Conservation (phyloP, 2,888 invertebrate genomes). For the Cheilosia variabilis region DNA sequence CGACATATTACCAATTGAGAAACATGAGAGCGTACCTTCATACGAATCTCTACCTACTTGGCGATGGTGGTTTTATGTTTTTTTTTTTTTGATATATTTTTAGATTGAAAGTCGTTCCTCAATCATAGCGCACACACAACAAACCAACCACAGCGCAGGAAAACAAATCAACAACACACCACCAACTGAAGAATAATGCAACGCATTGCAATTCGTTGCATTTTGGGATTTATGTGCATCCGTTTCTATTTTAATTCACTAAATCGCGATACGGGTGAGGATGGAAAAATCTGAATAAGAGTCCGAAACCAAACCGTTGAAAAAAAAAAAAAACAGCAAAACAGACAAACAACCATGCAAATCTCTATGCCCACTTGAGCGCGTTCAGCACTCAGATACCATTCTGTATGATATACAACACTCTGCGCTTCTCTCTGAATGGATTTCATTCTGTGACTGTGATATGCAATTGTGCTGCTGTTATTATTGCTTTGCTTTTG, state of each 20-base stretch:
- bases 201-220: slow-evolving; percentile 34
- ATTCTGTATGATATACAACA: slow-evolving; percentile 26
- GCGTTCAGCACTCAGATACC: slow-evolving; percentile 48
- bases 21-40: slow-evolving; percentile 33
- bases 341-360: slow-evolving; percentile 1
- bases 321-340: not conserved
- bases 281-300: slow-evolving; percentile 51
- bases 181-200: slow-evolving; percentile 28
- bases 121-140: slow-evolving; percentile 25
- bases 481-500: slow-evolving; percentile 67
- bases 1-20: slow-evolving; percentile 21
- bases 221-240: slow-evolving; percentile 62
- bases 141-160: slow-evolving; percentile 1
- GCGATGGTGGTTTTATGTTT: not conserved
- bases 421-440: slow-evolving; percentile 40
- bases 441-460: slow-evolving; percentile 51
- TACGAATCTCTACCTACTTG: not conserved
- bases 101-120: slow-evolving; percentile 41
- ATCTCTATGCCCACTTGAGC: slow-evolving; percentile 56
- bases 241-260: slow-evolving; percentile 70
- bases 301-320: slow-evolving; percentile 1
- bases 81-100: slow-evolving; percentile 20
- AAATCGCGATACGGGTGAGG: slow-evolving; percentile 58
- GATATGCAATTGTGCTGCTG: slow-evolving; percentile 59
- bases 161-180: not conserved